Evolutionary conservation across 2,797 vertebrate genomes (phyloP), one percentile per base, ranked within the genome.

Genomic region (Lophius americanus): DNA sequence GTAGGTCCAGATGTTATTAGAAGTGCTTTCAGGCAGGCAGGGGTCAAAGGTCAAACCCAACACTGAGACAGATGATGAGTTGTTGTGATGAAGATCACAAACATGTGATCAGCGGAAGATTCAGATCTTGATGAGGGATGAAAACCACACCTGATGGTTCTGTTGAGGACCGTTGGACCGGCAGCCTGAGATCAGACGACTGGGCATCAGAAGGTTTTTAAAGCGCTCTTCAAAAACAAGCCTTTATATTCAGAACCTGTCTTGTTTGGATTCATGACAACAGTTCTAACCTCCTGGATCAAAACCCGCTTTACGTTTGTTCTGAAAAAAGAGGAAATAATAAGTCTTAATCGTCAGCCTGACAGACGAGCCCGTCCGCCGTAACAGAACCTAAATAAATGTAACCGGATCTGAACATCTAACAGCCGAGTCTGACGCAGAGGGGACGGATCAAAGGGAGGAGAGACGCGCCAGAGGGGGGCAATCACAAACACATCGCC

Each of bases 321-420:
- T 54, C 64, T 75, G 70, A 75, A 73, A 73, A 78, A 73, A 68
- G 55, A 66, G 81, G 76, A 75, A 85, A 89, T 88, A 88, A 89
- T 87, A 90, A 90, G 75, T 86, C 58, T 72, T 91, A 91, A 92
- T 91, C 89, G 88, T 90, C 86, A 90, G 86, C 78, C 89, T 92
- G 91, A 91, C 90, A 92, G 83, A 90, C 85, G 86, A 85, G 85
- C 83, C 79, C 76, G 72, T 89, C 84, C 51, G 70, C 80, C 85
- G 84, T 81, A 88, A 81, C 87, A 78, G 87, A 91, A 91, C 85
- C 85, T 90, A 92, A 90, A 90, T 89, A 90, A 89, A 90, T 70
- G 88, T 86, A 87, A 89, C 75, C 3, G 64, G 71, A 90, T 92
- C 86, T 91, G 89, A 91, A 92, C 91, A 92, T 89, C 74, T 82